These are phyloP conservation scores for Dipodomys merriami DNA, from an alignment of 2,113 vertebrate species.

Conservation along the genomic window DNA sequence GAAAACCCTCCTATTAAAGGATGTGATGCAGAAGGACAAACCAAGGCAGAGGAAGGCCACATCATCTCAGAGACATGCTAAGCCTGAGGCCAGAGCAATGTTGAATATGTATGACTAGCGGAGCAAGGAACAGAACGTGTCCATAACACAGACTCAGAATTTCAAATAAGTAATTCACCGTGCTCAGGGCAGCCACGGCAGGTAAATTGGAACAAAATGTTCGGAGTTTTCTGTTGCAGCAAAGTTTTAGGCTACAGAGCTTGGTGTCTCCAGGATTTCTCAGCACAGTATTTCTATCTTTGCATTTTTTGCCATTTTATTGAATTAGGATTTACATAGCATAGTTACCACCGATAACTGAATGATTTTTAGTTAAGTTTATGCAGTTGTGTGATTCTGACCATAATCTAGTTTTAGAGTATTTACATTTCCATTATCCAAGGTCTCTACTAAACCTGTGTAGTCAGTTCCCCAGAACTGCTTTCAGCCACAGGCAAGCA, in stretches of 20 bases:
- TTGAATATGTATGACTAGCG: not conserved
- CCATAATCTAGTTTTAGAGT: not conserved
- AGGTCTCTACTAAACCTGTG: not conserved
- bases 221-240: not conserved
- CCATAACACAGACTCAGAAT: not conserved
- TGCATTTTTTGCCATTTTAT: not conserved
- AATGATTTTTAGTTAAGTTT: slow-evolving; percentile 15
- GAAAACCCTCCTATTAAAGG: not conserved
- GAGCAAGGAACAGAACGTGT: not conserved
- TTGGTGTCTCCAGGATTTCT: not conserved
- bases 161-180: not conserved
- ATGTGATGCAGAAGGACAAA: not conserved
- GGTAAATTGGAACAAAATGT: no score
- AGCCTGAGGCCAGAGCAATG: slow-evolving; percentile 3
- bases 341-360: not conserved
- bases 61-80: not conserved
- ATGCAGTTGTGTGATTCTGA: not conserved
- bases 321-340: not conserved
- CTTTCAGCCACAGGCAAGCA: not conserved
- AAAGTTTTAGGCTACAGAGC: not conserved
- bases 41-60: slow-evolving; percentile 14
- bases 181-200: no score
- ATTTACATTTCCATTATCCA: not conserved
- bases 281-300: not conserved
- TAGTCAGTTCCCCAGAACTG: not conserved